phyloP scores from a whole-genome alignment of 2,113 vertebrate species.

The Myotis davidii region DNA sequence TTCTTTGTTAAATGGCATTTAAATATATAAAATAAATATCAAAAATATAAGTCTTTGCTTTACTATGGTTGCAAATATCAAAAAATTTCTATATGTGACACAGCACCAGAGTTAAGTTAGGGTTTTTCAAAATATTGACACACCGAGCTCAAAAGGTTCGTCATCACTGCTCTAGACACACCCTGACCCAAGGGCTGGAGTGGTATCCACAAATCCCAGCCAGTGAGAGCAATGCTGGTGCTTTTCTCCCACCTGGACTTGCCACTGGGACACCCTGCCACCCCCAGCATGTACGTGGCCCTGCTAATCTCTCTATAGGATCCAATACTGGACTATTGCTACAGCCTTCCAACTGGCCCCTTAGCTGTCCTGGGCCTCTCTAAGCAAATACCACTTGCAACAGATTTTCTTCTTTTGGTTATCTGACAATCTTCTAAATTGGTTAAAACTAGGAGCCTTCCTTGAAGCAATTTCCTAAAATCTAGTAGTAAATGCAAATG shows the following conservation, averaged over 20 bases:
- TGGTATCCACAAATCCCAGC: neutral
- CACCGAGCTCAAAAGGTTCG: too few relatives aligned
- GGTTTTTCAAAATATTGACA: too few relatives aligned
- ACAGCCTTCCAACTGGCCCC: neutral
- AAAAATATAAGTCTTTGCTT: too few relatives aligned
- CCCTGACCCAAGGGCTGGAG: neutral
- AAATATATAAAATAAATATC: too few relatives aligned
- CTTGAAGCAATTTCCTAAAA: neutral
- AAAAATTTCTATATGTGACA: too few relatives aligned
- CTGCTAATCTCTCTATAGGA: neutral
- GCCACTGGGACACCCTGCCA: neutral
- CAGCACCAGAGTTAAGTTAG: too few relatives aligned
- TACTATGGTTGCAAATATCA: too few relatives aligned
- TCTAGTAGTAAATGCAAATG: neutral
- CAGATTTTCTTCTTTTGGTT: constrained; percentile 33
- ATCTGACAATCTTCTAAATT: constrained; percentile 15
- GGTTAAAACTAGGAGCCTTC: neutral
- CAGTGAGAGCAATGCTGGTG: neutral
- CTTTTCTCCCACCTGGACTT: neutral
- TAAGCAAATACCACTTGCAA: neutral
- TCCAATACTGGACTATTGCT: neutral
- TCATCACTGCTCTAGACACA: neutral
- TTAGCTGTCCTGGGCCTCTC: neutral
- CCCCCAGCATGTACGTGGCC: neutral
- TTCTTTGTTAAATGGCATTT: too few relatives aligned